Base-by-base conservation (phyloP, 2,888 invertebrate species). In the Monopis laevigella region DNA sequence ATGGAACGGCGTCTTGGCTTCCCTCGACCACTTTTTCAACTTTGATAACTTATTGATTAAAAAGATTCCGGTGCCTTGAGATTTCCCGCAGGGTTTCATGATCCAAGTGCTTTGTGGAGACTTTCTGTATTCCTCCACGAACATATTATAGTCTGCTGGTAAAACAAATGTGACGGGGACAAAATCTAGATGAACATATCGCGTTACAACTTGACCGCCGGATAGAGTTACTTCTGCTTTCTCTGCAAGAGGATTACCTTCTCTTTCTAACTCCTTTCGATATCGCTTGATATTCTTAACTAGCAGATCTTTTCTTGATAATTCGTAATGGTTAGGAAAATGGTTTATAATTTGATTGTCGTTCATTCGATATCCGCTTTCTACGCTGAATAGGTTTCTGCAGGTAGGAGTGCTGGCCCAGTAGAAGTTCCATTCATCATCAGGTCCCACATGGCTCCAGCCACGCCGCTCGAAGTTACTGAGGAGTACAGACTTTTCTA, bases 61-160 rank as follows among this genome's bases (percentile, higher is more conserved):
- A 66, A 96, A 96, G 58, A 98, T 97, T 27, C 97, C 97, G n/a
- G 92, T 88, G 1, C 93, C 93, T 64, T 93, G 93, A 1, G 96
- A 96, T 74, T 96, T 93, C 18, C 96, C 96, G 63, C 96, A 95
- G 0, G 97, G 97, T 65, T 98, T 97, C 90, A 97, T 94, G 48
- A 98, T 98, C 97, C 97, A 98, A 1, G 96, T 97, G 53, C 93
- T 93, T 60, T 92, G 92, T 0, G 96, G 96, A 49, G 90, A 92
- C 73, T 95, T 96, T 41, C 96, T 84, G 64, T 96, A 98, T 62
- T 97, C 96, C 62, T 97, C 96, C 1, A 96, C 96, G 68, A 98
- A 97, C 87, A 96, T 89, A 65, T 96, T 97, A 66, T 98, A 98
- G 71, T 98, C 97, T 38, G 94, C 92, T 2, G 97, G 97, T 39